These are phyloP conservation scores for Hypsibius dujardini DNA, from an alignment of 1,140 invertebrate species.

Conservation along the genomic window DNA sequence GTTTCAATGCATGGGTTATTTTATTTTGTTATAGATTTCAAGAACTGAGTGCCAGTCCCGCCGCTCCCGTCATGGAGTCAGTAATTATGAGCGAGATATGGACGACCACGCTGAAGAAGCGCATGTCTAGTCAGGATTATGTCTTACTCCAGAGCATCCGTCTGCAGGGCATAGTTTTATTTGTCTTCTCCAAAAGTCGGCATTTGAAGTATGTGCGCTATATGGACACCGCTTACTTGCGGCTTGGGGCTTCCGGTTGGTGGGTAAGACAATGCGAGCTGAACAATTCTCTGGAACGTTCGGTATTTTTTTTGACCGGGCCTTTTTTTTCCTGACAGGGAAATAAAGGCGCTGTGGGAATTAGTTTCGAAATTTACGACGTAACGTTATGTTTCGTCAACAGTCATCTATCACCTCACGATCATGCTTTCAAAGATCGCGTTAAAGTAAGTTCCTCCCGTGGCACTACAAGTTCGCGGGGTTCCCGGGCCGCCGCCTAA, in stretches of 20 bases:
- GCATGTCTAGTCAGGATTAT: constrained; percentile 20
- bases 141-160: constrained; percentile 25
- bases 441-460: constrained; percentile 41
- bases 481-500: too few relatives aligned
- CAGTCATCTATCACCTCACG: constrained; percentile 68
- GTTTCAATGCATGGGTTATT: background rate
- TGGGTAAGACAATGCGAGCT: constrained; percentile 39
- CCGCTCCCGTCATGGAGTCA: constrained; percentile 58
- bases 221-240: constrained; percentile 63
- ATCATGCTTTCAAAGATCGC: constrained; percentile 54
- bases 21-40: constrained; percentile 46
- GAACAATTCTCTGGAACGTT: background rate
- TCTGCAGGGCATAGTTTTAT: constrained; percentile 42
- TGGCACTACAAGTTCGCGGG: too few relatives aligned
- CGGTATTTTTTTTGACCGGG: background rate
- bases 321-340: constrained; percentile 44
- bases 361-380: constrained; percentile 65
- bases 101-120: constrained; percentile 30
- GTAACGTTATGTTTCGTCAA: constrained; percentile 70
- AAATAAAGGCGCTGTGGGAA: constrained; percentile 78
- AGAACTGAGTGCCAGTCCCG: constrained; percentile 70
- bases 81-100: constrained; percentile 37
- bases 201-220: constrained; percentile 59
- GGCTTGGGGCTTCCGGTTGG: constrained; percentile 67
- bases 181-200: constrained; percentile 52